Percentiles rank a stretch among this genome's conserved stretches.
Conservation (phyloP, 2,888 invertebrate species). For the Ectropis crepuscularia region DNA sequence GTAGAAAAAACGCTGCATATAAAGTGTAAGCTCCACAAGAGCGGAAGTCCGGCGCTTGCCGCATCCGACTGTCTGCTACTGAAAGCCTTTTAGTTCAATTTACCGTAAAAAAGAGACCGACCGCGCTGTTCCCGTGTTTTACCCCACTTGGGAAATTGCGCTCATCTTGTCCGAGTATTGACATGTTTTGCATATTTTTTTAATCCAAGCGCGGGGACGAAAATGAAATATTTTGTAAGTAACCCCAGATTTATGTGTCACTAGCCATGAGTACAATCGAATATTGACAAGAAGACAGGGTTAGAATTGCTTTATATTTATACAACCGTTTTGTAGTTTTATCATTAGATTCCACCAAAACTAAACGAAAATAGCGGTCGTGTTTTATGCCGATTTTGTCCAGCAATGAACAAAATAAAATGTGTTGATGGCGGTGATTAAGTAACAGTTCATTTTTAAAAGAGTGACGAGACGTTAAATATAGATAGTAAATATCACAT, state of each 20-base stretch:
- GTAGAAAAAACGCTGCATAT: conserved; percentile 61
- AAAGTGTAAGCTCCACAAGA: conserved; percentile 65
- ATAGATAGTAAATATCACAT: too few relatives aligned
- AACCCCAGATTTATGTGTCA: background rate
- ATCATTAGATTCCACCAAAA: too few relatives aligned
- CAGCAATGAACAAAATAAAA: too few relatives aligned
- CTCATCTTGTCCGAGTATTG: conserved; percentile 45
- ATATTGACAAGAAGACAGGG: too few relatives aligned
- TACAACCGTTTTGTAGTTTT: too few relatives aligned
- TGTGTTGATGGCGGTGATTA: too few relatives aligned
- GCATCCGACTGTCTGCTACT: conserved; percentile 72
- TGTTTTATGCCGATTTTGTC: too few relatives aligned
- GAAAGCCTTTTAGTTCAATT: conserved; percentile 83
- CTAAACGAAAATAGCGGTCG: too few relatives aligned
- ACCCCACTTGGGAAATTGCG: conserved; percentile 65
- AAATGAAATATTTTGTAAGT: background rate
- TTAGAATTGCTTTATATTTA: too few relatives aligned
- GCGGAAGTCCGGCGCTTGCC: conserved; percentile 71
- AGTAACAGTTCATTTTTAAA: too few relatives aligned
- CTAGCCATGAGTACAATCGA: too few relatives aligned
- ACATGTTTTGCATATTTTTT: conserved; percentile 26
- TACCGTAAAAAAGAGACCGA: conserved; percentile 73
- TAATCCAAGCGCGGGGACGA: background rate
- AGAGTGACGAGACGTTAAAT: too few relatives aligned
- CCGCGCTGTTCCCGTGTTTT: conserved; percentile 65